Evolutionary conservation across 1,140 invertebrate genomes (phyloP), one percentile per base, ranked within the genome.

Genomic region (Nasonia giraulti): DNA sequence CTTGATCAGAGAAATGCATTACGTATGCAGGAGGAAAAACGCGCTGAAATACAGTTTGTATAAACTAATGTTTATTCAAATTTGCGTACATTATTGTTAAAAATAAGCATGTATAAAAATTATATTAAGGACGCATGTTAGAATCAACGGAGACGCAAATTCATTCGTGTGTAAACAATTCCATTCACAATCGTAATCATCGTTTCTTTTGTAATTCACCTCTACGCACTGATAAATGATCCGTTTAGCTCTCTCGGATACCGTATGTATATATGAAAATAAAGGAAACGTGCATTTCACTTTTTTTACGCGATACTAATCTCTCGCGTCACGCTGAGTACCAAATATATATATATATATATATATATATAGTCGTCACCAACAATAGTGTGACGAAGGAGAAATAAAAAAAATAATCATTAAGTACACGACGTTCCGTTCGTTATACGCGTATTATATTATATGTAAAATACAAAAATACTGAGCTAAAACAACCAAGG

Each of bases 381-480:
- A 91, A 89, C 87, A 89, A 89, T 80, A 85, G 87, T 89, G 91
- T 91, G 17, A n/a, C 17, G 55, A 62, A 62, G 17, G 17, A 62
- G 20, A 62, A 62, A 62, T 62, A 6, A 92, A 92, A 62, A 62
- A 62, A 62, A 50, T 14, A 27, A 75, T 37, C 8, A 37, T 92
- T 93, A 93, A 93, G 91, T 93, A 92, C 91, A 79, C 55, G 33
- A 75, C 27, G 47, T 73, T 85, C 75, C 68, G 92, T 90, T 91
- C 88, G 88, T 88, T 87, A 71, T 33, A 71, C 88, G 86, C 86
- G 85, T 88, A 88, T 87, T 75, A 81, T 75, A 82, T 33, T 11
- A 31, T 11, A 31, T 91, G 91, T 91, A 93, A 91, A 91, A 92
- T 93, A 93, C 88, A 92, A 93, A 93, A 93, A 93, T 92, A 93